Evolutionary conservation across 2,888 invertebrate genomes (phyloP), one percentile per base, ranked within the genome.

Genomic region (Dusona sp.): DNA sequence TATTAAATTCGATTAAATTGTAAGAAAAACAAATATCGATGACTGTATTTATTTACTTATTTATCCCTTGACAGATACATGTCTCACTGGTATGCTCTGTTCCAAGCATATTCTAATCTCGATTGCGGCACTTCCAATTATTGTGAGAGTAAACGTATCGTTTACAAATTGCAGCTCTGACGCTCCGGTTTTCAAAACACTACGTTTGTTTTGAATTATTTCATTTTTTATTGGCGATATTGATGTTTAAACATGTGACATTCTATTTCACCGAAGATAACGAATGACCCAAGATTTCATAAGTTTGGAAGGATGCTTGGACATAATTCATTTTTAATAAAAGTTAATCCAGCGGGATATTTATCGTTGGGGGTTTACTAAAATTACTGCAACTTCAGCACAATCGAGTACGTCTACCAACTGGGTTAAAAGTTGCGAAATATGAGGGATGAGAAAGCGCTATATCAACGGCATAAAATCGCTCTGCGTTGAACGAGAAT

Each of bases 351-450:
- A 25, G 19, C 38, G 4, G 19, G 61, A 75, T 70, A 68, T 51
- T 45, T 42, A 75, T 75, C 9, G 22, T 51, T 65, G 65, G 22
- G 25, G 42, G 51, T 74, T 42, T 38, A 33, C 42, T 19, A 25
- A 36, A 73, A 57, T 45, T 73, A 48, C 80, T 48, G 57, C n/a
- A 64, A 65, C 22, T 64, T 9, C 16, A 36, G 48, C 38, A n/a
- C 74, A 68, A 74, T 48, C 16, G 84, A 22, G 73, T n/a, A 19
- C 38, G 13, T 25, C 33, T 42, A 22, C 61, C 73, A 86, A 86
- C 77, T 86, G 83, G 86, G 83, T 74, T 80, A 83, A 83, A 75
- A 86, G 86, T 83, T 78, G 57, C 29, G 68, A 83, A 72, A 86
- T 80, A 84, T 73, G 80, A 83, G 77, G 67, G 29, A 80, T 57